A percentile compares a stretch with the other conserved stretches of the same genome.
These are phyloP conservation scores for Podiceps cristatus DNA, from an alignment of 2,113 vertebrate species.

Conservation along the genomic window DNA sequence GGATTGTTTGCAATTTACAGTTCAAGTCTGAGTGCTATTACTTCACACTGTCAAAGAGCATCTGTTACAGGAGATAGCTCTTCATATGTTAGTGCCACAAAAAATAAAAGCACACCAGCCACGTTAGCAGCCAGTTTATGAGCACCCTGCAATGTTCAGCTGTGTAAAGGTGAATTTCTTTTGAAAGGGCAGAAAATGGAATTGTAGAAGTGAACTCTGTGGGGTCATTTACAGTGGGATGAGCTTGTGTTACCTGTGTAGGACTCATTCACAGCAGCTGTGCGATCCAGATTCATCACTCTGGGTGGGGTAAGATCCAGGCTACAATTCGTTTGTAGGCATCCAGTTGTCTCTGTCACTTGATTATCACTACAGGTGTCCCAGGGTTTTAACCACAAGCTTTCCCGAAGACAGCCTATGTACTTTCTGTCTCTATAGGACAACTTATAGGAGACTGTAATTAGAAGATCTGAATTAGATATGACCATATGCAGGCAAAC, in stretches of 20 bases:
- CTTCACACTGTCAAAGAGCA: conserved; percentile 71
- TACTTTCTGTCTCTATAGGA: not conserved
- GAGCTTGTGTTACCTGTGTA: not conserved
- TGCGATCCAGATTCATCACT: not conserved
- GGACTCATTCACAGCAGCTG: not conserved
- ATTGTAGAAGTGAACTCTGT: not conserved
- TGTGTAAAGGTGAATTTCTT: not conserved
- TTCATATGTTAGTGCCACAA: not conserved
- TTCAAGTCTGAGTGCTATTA: conserved; percentile 61
- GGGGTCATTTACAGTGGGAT: not conserved
- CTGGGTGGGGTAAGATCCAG: not conserved
- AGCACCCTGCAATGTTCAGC: not conserved
- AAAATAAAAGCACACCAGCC: conserved; percentile 24
- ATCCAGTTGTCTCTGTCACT: not conserved
- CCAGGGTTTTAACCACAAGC: not conserved
- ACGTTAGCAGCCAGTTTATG: not conserved
- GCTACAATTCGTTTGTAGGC: not conserved
- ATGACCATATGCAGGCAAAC: not conserved
- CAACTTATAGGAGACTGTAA: not conserved
- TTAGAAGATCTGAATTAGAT: not conserved
- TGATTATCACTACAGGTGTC: not conserved
- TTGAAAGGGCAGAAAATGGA: not conserved
- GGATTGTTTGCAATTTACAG: conserved; percentile 74
- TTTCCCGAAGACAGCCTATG: not conserved
- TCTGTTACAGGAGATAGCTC: conserved; percentile 49